Evolutionary conservation across 2,888 invertebrate genomes (phyloP).

Genomic region (Pediacus dermestoides): DNA sequence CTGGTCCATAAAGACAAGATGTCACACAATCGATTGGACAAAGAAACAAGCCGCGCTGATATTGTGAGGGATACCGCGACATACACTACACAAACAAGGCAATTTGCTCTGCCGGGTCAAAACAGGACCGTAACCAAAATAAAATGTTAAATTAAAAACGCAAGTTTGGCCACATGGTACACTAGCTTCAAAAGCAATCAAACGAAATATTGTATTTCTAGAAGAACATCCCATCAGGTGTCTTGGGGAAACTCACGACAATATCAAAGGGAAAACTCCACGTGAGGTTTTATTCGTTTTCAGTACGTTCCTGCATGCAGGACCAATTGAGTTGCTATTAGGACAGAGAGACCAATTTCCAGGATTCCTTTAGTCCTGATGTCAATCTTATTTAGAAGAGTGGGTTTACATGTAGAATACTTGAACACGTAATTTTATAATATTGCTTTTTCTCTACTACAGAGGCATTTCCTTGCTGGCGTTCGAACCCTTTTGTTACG

Average conservation of each 20-base stretch:
- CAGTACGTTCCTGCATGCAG: conserved; percentile 15
- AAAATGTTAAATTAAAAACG: too few species aligned
- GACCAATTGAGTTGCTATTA: conserved; percentile 28
- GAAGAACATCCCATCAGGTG: too few species aligned
- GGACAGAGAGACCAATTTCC: conserved; percentile 25
- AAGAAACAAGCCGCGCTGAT: conserved; percentile 45
- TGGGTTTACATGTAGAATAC: conserved; percentile 12
- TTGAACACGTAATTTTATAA: conserved; percentile 4
- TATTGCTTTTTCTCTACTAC: too few species aligned
- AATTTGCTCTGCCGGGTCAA: conserved; percentile 40
- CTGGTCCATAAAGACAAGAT: conserved; percentile 49
- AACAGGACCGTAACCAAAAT: conserved; percentile 26
- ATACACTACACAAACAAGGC: conserved; percentile 46
- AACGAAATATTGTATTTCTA: too few species aligned
- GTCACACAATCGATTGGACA: conserved; percentile 49
- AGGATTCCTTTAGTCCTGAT: conserved; percentile 31
- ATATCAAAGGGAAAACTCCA: too few species aligned
- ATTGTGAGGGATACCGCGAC: conserved; percentile 42
- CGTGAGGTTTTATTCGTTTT: too few species aligned
- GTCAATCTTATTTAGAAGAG: conserved; percentile 22
- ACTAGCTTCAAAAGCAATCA: too few species aligned
- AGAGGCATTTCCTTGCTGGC: too few species aligned
- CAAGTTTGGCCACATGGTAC: too few species aligned
- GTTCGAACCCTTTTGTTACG: too few species aligned
- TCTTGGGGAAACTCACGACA: too few species aligned